A percentile compares a stretch with the other conserved stretches of the same genome.
These are phyloP conservation scores for Tribolium castaneum DNA, from an alignment of 1,140 invertebrate genomes.

Conservation along the genomic window DNA sequence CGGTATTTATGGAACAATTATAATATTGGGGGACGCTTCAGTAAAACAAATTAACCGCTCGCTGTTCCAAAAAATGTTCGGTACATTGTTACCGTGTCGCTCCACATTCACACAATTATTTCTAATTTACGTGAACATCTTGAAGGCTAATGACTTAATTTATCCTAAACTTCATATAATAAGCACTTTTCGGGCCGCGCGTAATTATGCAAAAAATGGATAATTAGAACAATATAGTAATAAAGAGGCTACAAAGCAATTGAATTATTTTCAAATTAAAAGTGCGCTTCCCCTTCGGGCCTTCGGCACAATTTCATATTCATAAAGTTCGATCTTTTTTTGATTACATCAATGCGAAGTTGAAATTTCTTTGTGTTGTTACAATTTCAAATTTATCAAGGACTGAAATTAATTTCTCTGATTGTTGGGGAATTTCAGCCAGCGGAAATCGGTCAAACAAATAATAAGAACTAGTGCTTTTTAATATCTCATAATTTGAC, in stretches of 20 bases:
- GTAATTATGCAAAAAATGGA: conserved; percentile 18
- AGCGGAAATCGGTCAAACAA: not conserved
- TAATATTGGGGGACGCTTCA: not conserved
- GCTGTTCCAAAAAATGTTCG: not conserved
- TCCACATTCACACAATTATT: conserved; percentile 2
- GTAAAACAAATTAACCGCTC: not conserved
- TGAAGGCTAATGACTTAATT: not conserved
- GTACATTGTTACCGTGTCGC: not conserved
- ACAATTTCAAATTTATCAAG: not conserved
- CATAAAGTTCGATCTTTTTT: conserved; percentile 28
- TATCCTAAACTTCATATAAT: not conserved
- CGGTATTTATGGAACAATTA: not conserved
- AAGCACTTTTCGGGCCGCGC: not conserved
- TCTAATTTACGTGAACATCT: not conserved
- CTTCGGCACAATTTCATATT: conserved; percentile 1
- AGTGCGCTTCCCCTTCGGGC: not conserved
- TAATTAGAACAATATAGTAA: conserved; percentile 19
- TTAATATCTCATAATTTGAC: not conserved
- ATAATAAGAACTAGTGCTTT: not conserved
- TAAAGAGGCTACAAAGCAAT: conserved; percentile 2
- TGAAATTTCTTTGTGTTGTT: conserved; percentile 4
- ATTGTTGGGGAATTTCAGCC: not conserved
- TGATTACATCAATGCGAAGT: conserved; percentile 13
- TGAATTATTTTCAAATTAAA: conserved; percentile 23
- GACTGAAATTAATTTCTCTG: not conserved